Base-by-base conservation (phyloP, 2,888 invertebrate species). In the Opisthograptis luteolata region DNA sequence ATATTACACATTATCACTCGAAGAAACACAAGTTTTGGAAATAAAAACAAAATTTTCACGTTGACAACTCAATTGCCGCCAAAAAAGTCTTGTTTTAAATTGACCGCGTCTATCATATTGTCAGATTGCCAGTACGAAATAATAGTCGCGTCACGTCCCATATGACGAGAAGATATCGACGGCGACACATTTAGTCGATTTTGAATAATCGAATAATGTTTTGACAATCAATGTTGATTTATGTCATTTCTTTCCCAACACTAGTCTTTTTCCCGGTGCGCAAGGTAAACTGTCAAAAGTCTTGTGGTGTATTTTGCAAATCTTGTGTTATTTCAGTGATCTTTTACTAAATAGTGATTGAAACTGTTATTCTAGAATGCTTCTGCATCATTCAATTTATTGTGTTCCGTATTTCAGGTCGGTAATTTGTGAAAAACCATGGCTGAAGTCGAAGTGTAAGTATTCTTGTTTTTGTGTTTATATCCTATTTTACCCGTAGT, bases 381-480 rank as follows among this genome's bases (percentile, higher is more conserved):
- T 39, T 24, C 51, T 43, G 53, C 62, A 64, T 68, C 52, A 65
- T 66, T 79, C 73, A 77, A 79, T 67, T 58, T 52, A 64, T 76
- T 78, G 65, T 64, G 69, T 78, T 82, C 66, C 70, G 60, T 88
- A 90, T 91, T 91, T 91, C 91, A 91, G 91, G 80, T 79, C 75
- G 65, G 68, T 71, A 71, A 76, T 73, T 67, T 64, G 66, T 68
- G 62, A 72, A 64, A 85, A 84, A 93, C 87, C 90, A 96, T 96
- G 96, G 95, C 95, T 76, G 95, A 96, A 89, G 94, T 94, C 78
- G 95, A 95, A 91, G 94, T 93, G 95, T 96, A 92, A 95, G 95
- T 95, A 80, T 65, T 63, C 70, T 67, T 58, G 36, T 49, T 48
- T 50, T 39, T 39, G 50, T 30, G 46, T 58, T 44, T 19, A 56